Evolutionary conservation across 2,113 vertebrate genomes (phyloP).

Genomic region (Sylvietta virens): DNA sequence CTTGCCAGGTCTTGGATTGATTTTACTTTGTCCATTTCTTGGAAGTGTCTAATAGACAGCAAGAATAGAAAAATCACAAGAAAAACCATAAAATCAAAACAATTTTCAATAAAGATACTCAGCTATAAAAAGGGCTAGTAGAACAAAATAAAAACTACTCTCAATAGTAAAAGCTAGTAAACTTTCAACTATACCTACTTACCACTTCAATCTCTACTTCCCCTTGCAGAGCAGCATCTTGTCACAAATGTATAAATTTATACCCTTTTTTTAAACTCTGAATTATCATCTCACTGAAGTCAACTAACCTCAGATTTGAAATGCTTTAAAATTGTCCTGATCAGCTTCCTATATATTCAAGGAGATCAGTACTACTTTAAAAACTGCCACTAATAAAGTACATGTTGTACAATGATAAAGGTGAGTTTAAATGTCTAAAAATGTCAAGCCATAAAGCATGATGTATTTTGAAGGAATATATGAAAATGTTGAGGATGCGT

Average conservation of each 20-base stretch:
- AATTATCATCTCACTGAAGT: background rate
- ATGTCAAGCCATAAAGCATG: background rate
- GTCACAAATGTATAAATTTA: background rate
- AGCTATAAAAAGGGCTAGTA: background rate
- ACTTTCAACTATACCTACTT: background rate
- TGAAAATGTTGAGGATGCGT: background rate
- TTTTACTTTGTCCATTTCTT: constrained; percentile 70
- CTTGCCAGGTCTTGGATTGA: constrained; percentile 91
- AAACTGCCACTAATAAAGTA: background rate
- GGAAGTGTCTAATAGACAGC: constrained; percentile 55
- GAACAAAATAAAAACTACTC: background rate
- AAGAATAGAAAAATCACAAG: constrained; percentile 22
- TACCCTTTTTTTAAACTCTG: background rate
- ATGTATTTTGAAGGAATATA: background rate
- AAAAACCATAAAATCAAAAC: background rate
- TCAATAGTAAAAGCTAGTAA: background rate
- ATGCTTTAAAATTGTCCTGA: background rate
- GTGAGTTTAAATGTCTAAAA: background rate
- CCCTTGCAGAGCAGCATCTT: background rate
- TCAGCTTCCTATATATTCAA: background rate
- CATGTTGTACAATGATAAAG: background rate
- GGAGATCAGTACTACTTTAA: background rate
- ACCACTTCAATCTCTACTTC: background rate
- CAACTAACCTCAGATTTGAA: background rate
- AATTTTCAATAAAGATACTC: background rate